Evolutionary conservation across 37 sponge, comb jelly and placozoan species (phyloP), one percentile per base, ranked within the genome.

Genomic region (Chondrosia reniformis): DNA sequence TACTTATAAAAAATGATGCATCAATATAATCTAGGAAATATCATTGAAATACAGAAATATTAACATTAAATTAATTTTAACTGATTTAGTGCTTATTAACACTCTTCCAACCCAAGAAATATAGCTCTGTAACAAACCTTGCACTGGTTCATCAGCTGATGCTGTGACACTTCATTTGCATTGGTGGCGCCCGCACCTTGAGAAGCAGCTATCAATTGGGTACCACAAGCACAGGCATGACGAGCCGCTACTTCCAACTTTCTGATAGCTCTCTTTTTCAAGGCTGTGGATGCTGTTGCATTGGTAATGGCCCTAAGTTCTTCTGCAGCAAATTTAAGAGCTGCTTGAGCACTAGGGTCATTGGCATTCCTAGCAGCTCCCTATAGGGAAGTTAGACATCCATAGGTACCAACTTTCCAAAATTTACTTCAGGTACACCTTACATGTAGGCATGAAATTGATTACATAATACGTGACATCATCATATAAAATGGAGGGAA

Each of bases 161-260:
- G 45, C 81, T 96, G 93, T 6, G 83, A 87, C 4, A 93, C 84
- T 30, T 82, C 83, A 71, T 96, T 92, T 32, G 89, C 84, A 77
- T 98, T 98, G 74, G 91, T 86, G 15, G 93, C 79, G 4, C 77
- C 89, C 10, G 94, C 93, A 25, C 99, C 96, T 54, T 99, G 97
- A 34, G 99, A 89, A 19, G 99, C 99, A 33, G 96, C 99, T 22
- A 99, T 93, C 39, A 84, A 83, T 72, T 99, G 99, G 0, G 96
- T 99, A 46, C 89, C 62, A 33, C 93, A 85, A 15, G 96, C 92
- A 45, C 92, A 89, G 28, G 94, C 67, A 65, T 96, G 89, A 76
- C 96, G 93, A 61, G 96, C 94, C 17, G 97, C 89, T 7, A 93
- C 81, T 77, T 99, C 89, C 15, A 99, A 76, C 63, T 91, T 93